Conservation (phyloP, 2,113 vertebrate genomes). For the Hucho hucho region DNA sequence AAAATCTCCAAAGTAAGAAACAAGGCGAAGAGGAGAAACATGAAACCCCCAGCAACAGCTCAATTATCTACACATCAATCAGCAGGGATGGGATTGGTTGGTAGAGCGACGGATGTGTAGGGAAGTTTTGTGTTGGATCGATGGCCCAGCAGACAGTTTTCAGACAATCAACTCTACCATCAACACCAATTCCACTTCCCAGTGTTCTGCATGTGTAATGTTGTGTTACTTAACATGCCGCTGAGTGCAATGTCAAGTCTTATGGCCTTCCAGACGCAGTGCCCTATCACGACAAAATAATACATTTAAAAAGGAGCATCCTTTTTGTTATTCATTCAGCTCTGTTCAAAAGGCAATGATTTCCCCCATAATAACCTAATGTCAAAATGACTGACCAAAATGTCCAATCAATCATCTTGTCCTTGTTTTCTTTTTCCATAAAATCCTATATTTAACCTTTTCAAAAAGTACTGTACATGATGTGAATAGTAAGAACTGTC, state of each 20-base stretch:
- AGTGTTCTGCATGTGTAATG: constrained; percentile 28
- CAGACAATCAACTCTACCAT: constrained; percentile 52
- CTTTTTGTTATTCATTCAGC: too few species aligned
- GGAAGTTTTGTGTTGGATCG: constrained; percentile 66
- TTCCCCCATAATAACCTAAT: not conserved
- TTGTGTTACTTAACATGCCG: constrained; percentile 32
- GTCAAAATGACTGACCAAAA: not conserved
- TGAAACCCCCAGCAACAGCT: constrained; percentile 67
- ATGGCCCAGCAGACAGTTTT: constrained; percentile 62
- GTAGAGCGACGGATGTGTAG: constrained; percentile 59
- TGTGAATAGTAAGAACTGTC: not conserved
- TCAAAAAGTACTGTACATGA: not conserved
- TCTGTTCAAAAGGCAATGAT: too few species aligned
- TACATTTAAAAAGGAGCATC: too few species aligned
- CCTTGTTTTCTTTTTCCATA: not conserved
- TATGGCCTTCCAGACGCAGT: not conserved
- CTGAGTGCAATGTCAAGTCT: not conserved
- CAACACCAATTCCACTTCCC: constrained; percentile 47
- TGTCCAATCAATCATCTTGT: constrained; percentile 6
- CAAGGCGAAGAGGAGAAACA: constrained; percentile 51
- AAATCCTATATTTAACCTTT: not conserved
- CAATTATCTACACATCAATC: constrained; percentile 76
- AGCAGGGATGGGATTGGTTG: constrained; percentile 63
- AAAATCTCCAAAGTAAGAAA: constrained; percentile 58
- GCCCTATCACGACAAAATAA: not conserved